Evolutionary conservation across 1,140 invertebrate genomes (phyloP).

Genomic region (Achatina immaculata): DNA sequence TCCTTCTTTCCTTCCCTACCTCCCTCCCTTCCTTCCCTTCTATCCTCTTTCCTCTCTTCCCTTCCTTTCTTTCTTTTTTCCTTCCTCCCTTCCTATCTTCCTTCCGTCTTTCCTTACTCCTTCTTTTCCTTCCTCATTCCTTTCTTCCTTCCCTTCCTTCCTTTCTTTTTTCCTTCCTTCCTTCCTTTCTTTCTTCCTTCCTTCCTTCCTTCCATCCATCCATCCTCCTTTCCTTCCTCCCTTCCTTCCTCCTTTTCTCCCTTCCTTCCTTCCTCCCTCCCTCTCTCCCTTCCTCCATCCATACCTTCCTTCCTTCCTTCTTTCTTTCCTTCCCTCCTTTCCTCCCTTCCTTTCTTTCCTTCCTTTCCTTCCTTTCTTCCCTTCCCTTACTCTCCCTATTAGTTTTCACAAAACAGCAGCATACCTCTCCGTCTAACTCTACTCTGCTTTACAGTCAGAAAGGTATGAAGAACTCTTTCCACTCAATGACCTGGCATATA

Average conservation of each 20-base stretch:
- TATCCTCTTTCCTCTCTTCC: background rate
- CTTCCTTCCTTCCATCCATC: background rate
- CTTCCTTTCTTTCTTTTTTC: background rate
- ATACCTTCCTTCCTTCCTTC: background rate
- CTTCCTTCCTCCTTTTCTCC: background rate
- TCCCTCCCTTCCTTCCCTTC: background rate
- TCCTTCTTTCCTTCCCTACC: background rate
- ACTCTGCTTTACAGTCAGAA: too few species aligned
- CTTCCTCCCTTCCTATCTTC: background rate
- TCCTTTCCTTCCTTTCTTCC: background rate
- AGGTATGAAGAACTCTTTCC: too few species aligned
- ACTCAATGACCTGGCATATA: too few species aligned
- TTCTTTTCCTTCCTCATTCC: background rate
- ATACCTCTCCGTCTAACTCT: too few species aligned
- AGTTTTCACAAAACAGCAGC: too few species aligned
- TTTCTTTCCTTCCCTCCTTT: background rate
- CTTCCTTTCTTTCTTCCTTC: background rate
- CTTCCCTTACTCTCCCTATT: background rate
- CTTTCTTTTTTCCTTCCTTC: background rate
- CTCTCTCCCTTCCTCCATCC: background rate
- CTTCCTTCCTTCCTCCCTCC: background rate
- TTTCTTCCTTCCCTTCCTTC: background rate
- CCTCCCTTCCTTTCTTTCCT: background rate
- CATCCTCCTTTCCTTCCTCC: background rate
- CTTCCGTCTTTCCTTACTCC: background rate